Percentiles rank a stretch among this genome's conserved stretches.
Conservation (phyloP, 2,888 invertebrate genomes). For the Ormyrus thymus region DNA sequence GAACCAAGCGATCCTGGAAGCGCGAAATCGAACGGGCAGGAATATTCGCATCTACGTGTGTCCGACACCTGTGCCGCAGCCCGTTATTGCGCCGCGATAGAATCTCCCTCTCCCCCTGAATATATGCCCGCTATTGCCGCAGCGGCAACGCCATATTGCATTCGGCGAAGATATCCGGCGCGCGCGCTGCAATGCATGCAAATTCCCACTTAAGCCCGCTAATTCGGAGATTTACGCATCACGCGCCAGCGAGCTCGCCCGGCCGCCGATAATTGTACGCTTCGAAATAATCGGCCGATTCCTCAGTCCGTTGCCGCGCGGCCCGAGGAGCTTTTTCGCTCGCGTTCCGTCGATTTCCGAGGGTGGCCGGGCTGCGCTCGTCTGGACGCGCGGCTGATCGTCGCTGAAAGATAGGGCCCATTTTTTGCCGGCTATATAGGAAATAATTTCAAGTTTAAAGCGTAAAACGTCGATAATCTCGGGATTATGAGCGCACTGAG, state of each 20-base stretch:
- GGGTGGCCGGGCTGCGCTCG: no score
- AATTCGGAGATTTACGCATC: conserved; percentile 53
- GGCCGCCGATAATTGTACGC: conserved; percentile 22
- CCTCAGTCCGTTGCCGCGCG: background rate
- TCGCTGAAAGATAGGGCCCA: no score
- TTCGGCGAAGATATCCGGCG: conserved; percentile 52
- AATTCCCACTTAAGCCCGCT: conserved; percentile 61
- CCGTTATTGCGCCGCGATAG: conserved; percentile 37
- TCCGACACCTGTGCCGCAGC: conserved; percentile 60
- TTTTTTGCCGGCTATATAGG: no score
- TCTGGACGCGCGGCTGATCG: no score
- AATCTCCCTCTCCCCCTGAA: conserved; percentile 32
- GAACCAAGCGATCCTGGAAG: background rate
- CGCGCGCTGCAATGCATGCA: conserved; percentile 56
- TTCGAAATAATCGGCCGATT: conserved; percentile 39
- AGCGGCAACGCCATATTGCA: conserved; percentile 63
- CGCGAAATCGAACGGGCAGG: background rate
- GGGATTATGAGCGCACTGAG: no score
- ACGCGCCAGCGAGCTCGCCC: background rate
- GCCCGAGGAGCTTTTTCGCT: background rate
- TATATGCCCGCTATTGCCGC: conserved; percentile 38
- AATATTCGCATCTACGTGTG: conserved; percentile 19
- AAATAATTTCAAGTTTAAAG: no score
- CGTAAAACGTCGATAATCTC: no score
- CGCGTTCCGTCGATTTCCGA: conserved; percentile 5